Base-by-base conservation (phyloP, 2,113 vertebrate species). In the Sander vitreus region DNA sequence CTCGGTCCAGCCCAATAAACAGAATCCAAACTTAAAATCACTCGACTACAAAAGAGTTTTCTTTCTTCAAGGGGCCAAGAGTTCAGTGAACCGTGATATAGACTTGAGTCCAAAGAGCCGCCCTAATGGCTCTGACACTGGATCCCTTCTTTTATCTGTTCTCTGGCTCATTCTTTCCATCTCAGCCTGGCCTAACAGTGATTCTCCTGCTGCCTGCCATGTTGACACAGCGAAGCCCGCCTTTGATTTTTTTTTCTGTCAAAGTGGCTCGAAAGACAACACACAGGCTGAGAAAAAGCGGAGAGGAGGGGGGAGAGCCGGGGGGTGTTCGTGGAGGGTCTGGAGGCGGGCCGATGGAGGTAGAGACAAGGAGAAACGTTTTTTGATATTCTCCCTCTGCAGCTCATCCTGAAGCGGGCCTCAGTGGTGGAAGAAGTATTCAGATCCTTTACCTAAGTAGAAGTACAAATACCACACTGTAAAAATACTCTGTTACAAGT, bases 111-210 rank as follows among this genome's bases (percentile, higher is more conserved):
- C 36, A 79, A 76, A 33, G 65, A 45, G 6, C 39, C n/a, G n/a
- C 23, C 23, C 15, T 76, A 68, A 85, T 84, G 69, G 74, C 84
- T 67, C 15, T 48, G 81, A 79, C 83, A 83, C 67, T 47, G 53
- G 84, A 91, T 51, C 36, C 64, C 51, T 68, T 50, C 81, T 66
- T 93, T 91, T 84, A 89, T 87, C 84, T 85, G 13, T 74, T 66
- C 58, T 15, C 58, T 13, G 36, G 23, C 73, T 86, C 76, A 75
- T 87, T 92, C 73, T 89, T 84, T 88, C 86, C 84, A 85, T 76
- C 80, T 80, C 55, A 3, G 66, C 23, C 58, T 0, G 6, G 60
- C 64, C 75, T 33, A 68, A 60, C 81, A 68, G 43, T 18, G 77
- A 80, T 78, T 63, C 81, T 51, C 66, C 55, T 71, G 69, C 53